phyloP scores from a whole-genome alignment of 2,888 invertebrate genomes.

The Zaprionus obscuricornis region DNA sequence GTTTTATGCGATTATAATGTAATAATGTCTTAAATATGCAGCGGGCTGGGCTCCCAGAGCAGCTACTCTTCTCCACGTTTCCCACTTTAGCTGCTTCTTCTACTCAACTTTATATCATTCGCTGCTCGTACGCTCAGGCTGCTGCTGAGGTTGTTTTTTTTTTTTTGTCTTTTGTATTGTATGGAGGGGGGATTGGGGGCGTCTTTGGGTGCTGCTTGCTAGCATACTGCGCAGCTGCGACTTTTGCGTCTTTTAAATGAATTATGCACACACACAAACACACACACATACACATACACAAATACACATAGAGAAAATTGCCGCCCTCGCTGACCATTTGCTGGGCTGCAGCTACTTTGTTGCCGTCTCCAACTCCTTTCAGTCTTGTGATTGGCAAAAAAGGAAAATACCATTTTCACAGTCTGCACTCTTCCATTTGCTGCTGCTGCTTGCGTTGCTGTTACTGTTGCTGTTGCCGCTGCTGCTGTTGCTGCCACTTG shows the following conservation, averaged over 20 bases:
- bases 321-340: slow-evolving; percentile 60
- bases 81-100: slow-evolving; percentile 1
- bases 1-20: slow-evolving; percentile 81
- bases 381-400: slow-evolving; percentile 76
- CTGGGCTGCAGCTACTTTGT: slow-evolving; percentile 41
- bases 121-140: slow-evolving; percentile 3
- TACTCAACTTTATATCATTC: no score
- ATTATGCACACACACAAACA: slow-evolving; percentile 54
- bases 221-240: slow-evolving; percentile 67
- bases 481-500: no score
- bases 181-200: no score
- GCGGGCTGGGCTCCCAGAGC: slow-evolving; percentile 25
- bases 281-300: slow-evolving; percentile 2
- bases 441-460: no score
- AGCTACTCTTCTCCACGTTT: background rate
- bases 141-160: slow-evolving; percentile 11
- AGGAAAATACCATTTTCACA: slow-evolving; percentile 28
- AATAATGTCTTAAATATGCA: slow-evolving; percentile 77
- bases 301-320: slow-evolving; percentile 8
- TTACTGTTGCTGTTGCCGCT: no score
- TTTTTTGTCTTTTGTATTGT: no score
- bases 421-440: slow-evolving; percentile 27
- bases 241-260: slow-evolving; percentile 65
- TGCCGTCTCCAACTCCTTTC: slow-evolving; percentile 24
- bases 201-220: background rate